Evolutionary conservation across 2,113 vertebrate genomes (phyloP).

Genomic region (Canis aureus): DNA sequence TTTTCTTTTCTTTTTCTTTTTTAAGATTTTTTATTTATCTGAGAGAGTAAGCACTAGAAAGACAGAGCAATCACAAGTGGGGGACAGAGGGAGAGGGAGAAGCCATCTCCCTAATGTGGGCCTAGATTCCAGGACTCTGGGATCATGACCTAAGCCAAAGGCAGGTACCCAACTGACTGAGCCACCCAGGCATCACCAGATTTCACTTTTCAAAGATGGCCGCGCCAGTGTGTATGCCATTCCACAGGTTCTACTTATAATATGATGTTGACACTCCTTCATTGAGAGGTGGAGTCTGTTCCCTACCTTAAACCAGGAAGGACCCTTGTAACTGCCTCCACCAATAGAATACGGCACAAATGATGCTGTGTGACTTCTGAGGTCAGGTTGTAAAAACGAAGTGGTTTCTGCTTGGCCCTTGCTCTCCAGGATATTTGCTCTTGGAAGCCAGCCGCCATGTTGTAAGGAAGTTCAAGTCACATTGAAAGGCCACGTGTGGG

Average conservation of each 20-base stretch:
- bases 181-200: neutral
- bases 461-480: neutral
- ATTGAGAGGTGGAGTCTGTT: neutral
- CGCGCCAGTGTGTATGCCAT: neutral
- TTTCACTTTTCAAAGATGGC: neutral
- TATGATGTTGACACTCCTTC: neutral
- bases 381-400: neutral
- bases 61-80: no score
- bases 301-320: neutral
- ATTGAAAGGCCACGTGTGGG: neutral
- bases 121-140: no score
- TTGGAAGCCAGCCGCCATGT: neutral
- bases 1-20: no score
- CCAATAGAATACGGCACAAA: neutral
- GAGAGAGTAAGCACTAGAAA: no score
- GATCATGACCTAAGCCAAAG: no score
- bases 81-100: no score
- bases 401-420: neutral
- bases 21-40: no score
- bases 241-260: neutral
- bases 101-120: no score
- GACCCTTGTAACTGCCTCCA: neutral
- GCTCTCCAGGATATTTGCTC: neutral
- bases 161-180: no score
- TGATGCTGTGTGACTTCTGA: neutral